A percentile compares a stretch with the other conserved stretches of the same genome.
Evolutionary conservation across 2,888 invertebrate species (phyloP).

Genomic region (Blera fallax): DNA sequence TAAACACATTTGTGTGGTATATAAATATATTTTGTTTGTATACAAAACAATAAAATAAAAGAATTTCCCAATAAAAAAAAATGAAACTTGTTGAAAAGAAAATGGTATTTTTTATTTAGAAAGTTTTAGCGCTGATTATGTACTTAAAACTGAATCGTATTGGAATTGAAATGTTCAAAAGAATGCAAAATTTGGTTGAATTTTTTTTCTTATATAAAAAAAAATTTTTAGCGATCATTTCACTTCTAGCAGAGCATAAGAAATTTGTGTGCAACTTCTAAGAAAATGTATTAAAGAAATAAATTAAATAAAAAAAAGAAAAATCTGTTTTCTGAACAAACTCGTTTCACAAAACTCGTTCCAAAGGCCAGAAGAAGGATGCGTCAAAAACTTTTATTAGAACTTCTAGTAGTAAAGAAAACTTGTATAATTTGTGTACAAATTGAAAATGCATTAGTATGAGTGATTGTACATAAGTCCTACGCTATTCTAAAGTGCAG

Average conservation of each 20-base stretch:
- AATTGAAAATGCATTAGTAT: constrained; percentile 36
- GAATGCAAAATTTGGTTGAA: constrained; percentile 49
- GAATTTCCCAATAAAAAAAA: constrained; percentile 26
- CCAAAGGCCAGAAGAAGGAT: constrained; percentile 63
- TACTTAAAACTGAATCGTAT: constrained; percentile 53
- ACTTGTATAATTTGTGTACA: constrained; percentile 1
- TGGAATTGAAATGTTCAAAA: constrained; percentile 51
- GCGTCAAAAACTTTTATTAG: constrained; percentile 22
- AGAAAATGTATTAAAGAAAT: constrained; percentile 37
- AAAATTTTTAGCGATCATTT: constrained; percentile 68
- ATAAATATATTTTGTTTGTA: not conserved
- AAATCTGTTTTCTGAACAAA: constrained; percentile 48
- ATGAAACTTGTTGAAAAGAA: not conserved
- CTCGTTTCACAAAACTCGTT: constrained; percentile 50
- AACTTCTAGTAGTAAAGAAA: constrained; percentile 36
- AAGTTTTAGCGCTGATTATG: constrained; percentile 53
- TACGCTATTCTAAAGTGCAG: constrained; percentile 48
- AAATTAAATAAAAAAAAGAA: not conserved
- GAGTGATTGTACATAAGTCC: constrained; percentile 41
- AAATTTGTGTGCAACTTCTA: constrained; percentile 69
- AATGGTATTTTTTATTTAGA: not conserved
- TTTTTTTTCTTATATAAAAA: constrained; percentile 6
- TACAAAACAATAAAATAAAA: not conserved
- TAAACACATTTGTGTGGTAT: constrained; percentile 43
- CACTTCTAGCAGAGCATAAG: constrained; percentile 70